Evolutionary conservation across 2,113 vertebrate genomes (phyloP), one percentile per base, ranked within the genome.

Genomic region (Brachyhypopomus gauderio): DNA sequence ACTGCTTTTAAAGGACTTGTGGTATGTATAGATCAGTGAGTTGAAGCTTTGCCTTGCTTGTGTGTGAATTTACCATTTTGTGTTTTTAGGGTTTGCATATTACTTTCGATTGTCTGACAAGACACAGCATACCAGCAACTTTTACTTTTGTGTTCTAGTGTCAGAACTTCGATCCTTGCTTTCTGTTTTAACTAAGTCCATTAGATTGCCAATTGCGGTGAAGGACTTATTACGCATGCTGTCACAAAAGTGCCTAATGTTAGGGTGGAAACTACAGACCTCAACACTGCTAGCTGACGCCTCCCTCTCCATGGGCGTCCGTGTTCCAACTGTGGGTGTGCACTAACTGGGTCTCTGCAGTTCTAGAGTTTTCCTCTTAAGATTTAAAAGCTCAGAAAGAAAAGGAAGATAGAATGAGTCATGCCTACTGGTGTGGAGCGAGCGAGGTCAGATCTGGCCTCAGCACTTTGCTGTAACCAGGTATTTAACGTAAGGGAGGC

Each of bases 1-100:
- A 19, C 91, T 79, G 93, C 94, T n/a, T 99, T 99, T 91, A 97
- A 94, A 91, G 91, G 87, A 56, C 94, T 99, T 23, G 95, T 96
- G 97, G 98, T 99, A 85, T 19, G 85, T 86, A 34, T n/a, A 17
- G 27, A 52, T 73, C 23, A 16, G 6, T 4, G n/a, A 8, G 20
- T 9, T 6, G 30, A 55, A 34, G 11, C 4, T 38, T 56, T 4
- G 52, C 62, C 16, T 7, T 58, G 9, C 17, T 5, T 9, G 17
- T 48, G 1, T 41, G 45, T 20, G 52, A 58, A 0, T 64, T 30
- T 16, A 69, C n/a, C 27, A 12, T 25, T 17, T 17, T 5, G 8
- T n/a, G 25, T 23, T 16, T 25, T n/a, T 14, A 7, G 45, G 71
- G 27, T 8, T 79, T 14, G 23, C 1, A 22, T 38, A 23, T 58